Evolutionary conservation across 2,113 vertebrate genomes (phyloP).

Genomic region (Mastomys natalensis): DNA sequence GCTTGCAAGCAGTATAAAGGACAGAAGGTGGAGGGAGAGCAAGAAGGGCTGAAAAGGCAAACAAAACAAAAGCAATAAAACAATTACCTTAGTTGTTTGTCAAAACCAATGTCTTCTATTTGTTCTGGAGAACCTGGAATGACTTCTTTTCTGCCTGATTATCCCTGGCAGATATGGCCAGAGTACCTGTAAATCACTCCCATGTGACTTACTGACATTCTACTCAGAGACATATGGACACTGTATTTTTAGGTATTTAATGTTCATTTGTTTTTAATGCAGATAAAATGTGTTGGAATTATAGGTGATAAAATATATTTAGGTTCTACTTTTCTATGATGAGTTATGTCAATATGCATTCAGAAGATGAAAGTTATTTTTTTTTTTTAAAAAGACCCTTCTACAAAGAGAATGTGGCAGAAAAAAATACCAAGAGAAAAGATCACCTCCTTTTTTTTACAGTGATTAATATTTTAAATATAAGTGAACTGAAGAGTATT

Average conservation of each 20-base stretch:
- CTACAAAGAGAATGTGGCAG: slow-evolving; percentile 40
- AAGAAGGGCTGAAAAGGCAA: neutral
- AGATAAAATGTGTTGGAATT: slow-evolving; percentile 6
- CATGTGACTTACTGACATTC: neutral
- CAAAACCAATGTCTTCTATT: neutral
- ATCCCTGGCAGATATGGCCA: neutral
- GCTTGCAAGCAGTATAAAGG: neutral
- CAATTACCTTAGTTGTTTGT: neutral
- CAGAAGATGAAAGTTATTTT: slow-evolving; percentile 26
- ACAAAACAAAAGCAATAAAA: neutral
- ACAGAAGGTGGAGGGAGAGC: neutral
- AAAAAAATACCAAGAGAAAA: slow-evolving; percentile 58
- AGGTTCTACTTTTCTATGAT: slow-evolving; percentile 18
- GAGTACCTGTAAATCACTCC: neutral
- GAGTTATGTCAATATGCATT: neutral
- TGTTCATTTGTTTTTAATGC: slow-evolving; percentile 8
- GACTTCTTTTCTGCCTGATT: neutral
- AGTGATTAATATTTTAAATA: slow-evolving; percentile 64
- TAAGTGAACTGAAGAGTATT: neutral
- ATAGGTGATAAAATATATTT: slow-evolving; percentile 24
- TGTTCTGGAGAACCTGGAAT: neutral
- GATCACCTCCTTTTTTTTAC: neutral
- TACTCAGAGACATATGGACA: neutral
- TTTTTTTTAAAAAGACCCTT: slow-evolving; percentile 57
- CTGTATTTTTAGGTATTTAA: slow-evolving; percentile 40